phyloP scores from a whole-genome alignment of 1,140 invertebrate genomes.

The Halictus rubicundus region DNA sequence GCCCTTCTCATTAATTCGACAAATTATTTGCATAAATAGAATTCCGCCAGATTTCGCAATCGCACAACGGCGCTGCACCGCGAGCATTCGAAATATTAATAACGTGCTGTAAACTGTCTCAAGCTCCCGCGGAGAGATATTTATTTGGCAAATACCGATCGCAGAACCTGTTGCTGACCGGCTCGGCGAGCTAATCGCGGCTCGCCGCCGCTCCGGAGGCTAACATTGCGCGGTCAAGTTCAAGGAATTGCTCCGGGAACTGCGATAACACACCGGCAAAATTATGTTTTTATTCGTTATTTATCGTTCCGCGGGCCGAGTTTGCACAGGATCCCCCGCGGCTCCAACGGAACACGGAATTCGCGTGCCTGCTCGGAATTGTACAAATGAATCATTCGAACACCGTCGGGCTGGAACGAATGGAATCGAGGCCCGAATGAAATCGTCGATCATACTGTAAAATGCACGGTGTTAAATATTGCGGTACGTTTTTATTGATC shows the following conservation, averaged over 20 bases:
- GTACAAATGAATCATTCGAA: too few species aligned
- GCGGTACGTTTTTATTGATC: too few species aligned
- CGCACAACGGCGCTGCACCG: too few species aligned
- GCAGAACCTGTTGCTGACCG: constrained; percentile 39
- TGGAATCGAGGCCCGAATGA: too few species aligned
- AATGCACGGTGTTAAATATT: too few species aligned
- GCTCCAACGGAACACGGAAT: too few species aligned
- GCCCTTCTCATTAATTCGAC: too few species aligned
- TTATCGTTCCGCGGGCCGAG: constrained; percentile 7
- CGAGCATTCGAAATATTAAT: constrained; percentile 45
- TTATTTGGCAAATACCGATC: constrained; percentile 46
- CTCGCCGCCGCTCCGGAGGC: neutral
- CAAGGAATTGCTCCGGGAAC: constrained; percentile 23
- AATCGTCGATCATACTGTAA: too few species aligned
- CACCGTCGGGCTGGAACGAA: too few species aligned
- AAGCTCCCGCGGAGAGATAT: constrained; percentile 13
- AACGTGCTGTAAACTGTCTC: constrained; percentile 15
- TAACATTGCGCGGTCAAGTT: constrained; percentile 19
- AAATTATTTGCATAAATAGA: neutral
- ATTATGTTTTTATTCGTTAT: constrained; percentile 17
- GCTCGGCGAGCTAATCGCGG: constrained; percentile 11
- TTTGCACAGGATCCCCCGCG: neutral
- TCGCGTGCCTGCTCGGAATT: too few species aligned
- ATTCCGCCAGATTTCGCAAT: neutral
- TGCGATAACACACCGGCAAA: constrained; percentile 14